These are phyloP conservation scores for Panagrolaimus sp. DNA, from an alignment of 1,140 invertebrate species.

Conservation along the genomic window DNA sequence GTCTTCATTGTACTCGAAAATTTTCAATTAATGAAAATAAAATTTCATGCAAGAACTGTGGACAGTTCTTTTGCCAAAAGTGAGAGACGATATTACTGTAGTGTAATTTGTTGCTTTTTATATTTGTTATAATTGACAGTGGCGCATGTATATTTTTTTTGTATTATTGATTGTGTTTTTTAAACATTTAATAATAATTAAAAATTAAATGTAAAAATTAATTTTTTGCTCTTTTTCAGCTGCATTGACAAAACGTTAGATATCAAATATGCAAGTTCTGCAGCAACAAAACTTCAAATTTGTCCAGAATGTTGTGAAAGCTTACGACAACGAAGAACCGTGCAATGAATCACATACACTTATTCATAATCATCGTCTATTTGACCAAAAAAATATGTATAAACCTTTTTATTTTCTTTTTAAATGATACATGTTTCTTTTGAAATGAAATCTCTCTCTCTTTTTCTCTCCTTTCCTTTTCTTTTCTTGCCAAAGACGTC, in stretches of 20 bases:
- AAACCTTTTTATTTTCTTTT: no score
- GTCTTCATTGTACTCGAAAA: slow-evolving; percentile 75
- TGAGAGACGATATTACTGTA: slow-evolving; percentile 53
- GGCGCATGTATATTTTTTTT: background rate
- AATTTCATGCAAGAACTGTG: slow-evolving; percentile 91
- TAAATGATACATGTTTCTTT: background rate
- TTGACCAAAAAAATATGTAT: background rate
- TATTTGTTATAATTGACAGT: background rate
- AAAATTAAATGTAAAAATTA: background rate
- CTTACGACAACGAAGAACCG: slow-evolving; percentile 11
- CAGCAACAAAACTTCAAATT: slow-evolving; percentile 17
- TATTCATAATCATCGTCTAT: no score
- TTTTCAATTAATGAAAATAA: slow-evolving; percentile 89
- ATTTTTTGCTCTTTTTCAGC: slow-evolving; percentile 17
- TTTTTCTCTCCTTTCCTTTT: background rate
- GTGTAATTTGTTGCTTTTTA: slow-evolving; percentile 14
- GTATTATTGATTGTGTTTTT: background rate
- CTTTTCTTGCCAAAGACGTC: background rate
- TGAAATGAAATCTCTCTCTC: background rate
- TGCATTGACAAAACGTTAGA: slow-evolving; percentile 24
- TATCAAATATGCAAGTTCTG: slow-evolving; percentile 8
- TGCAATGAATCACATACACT: no score
- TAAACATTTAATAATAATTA: background rate
- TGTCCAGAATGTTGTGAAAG: slow-evolving; percentile 15
- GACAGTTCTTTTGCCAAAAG: slow-evolving; percentile 90